Percentiles rank a stretch among this genome's conserved stretches.
phyloP scores from a whole-genome alignment of 53 echinoderm and acorn worm genomes.

The Temnopleurus reevesii region DNA sequence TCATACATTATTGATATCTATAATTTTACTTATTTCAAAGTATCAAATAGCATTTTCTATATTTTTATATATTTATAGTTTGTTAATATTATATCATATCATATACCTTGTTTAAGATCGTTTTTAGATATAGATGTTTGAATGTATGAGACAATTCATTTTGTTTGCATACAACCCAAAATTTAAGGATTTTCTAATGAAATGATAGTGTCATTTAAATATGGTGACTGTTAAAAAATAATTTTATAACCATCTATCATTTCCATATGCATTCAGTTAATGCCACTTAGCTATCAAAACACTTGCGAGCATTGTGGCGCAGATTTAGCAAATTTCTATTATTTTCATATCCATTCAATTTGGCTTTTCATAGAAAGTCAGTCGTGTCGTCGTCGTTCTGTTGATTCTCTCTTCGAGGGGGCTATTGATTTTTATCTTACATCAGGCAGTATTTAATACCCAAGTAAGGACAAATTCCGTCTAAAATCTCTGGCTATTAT shows the following conservation, averaged over 20 bases:
- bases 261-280: not conserved
- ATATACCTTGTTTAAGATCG: no score
- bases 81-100: no score
- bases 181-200: not conserved
- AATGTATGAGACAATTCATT: no score
- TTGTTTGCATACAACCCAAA: no score
- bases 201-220: not conserved
- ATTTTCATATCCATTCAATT: not conserved
- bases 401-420: not conserved
- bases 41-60: no score
- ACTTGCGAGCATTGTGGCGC: not conserved
- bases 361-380: not conserved
- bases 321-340: not conserved
- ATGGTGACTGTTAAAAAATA: not conserved
- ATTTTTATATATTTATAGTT: no score
- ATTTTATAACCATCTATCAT: not conserved
- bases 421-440: constrained; percentile 24
- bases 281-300: not conserved
- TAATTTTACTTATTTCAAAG: no score
- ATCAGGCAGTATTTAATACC: not conserved
- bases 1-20: no score
- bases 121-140: no score
- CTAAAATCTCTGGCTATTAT: not conserved
- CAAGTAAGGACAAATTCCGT: not conserved
- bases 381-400: not conserved